A percentile compares a stretch with the other conserved stretches of the same genome.
Evolutionary conservation across 2,888 invertebrate species (phyloP).

Genomic region (Euplagia quadripunctaria): DNA sequence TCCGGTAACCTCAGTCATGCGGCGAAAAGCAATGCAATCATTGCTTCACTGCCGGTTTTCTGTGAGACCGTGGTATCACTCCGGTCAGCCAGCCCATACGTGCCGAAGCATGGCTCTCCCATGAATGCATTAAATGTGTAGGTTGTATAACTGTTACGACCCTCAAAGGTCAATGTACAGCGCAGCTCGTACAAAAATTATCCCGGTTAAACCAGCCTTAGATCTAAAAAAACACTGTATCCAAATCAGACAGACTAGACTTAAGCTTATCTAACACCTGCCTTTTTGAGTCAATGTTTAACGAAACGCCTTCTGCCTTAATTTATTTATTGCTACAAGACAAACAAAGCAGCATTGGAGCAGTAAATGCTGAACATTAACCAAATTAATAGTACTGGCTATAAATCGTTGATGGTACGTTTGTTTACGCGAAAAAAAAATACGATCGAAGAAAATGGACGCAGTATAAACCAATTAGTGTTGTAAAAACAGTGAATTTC

Average conservation of each 20-base stretch:
- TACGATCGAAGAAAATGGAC: constrained; percentile 38
- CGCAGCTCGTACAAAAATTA: too few relatives aligned
- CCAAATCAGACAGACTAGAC: neutral
- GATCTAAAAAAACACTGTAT: neutral
- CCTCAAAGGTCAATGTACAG: too few relatives aligned
- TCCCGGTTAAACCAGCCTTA: too few relatives aligned
- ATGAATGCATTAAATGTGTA: too few relatives aligned
- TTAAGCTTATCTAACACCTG: neutral
- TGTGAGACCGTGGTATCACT: too few relatives aligned
- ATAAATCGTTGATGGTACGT: constrained; percentile 4
- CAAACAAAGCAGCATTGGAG: constrained; percentile 16
- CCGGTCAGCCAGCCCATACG: too few relatives aligned
- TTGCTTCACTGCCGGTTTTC: too few relatives aligned
- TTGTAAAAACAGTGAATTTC: constrained; percentile 56
- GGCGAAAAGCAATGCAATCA: too few relatives aligned
- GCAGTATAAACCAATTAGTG: constrained; percentile 61
- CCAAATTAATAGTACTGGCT: constrained; percentile 11
- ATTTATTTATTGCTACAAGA: constrained; percentile 25
- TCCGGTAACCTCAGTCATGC: too few relatives aligned
- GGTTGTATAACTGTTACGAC: too few relatives aligned
- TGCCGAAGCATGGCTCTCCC: too few relatives aligned
- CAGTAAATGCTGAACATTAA: constrained; percentile 6
- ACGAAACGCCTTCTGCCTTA: neutral
- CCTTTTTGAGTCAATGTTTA: neutral
- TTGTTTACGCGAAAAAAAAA: constrained; percentile 29